Conservation (phyloP, 2,888 invertebrate species). For the Eupelmus urozonus region DNA sequence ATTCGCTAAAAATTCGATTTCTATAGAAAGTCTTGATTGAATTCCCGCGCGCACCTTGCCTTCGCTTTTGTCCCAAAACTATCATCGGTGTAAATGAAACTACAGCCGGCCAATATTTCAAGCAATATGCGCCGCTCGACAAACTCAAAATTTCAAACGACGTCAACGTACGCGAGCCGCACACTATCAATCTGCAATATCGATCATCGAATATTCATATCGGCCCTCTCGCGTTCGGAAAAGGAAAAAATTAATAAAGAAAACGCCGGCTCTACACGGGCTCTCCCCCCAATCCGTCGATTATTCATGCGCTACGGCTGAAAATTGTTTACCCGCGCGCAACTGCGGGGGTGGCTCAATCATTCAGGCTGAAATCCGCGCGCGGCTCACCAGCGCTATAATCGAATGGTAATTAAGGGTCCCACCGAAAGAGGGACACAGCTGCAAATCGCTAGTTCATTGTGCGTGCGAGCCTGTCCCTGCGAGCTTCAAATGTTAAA, state of each 20-base stretch:
- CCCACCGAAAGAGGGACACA: neutral
- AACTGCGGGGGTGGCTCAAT: too few relatives aligned
- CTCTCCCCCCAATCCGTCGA: neutral
- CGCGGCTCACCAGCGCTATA: slow-evolving; percentile 1
- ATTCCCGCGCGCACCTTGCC: too few relatives aligned
- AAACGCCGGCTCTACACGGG: neutral
- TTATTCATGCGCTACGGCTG: neutral
- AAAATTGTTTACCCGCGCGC: slow-evolving; percentile 23
- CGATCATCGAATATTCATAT: neutral
- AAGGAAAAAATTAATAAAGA: neutral
- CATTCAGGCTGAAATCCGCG: neutral
- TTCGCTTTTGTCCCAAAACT: too few relatives aligned
- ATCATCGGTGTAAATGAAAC: too few relatives aligned
- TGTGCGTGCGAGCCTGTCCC: neutral
- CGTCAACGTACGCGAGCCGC: too few relatives aligned
- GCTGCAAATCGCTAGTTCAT: neutral
- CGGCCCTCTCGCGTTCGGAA: neutral
- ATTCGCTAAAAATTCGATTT: too few relatives aligned
- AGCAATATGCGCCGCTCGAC: neutral
- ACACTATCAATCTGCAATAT: neutral
- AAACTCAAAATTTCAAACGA: neutral
- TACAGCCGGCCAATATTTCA: neutral
- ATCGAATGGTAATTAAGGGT: slow-evolving; percentile 45
- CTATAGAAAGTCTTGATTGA: too few relatives aligned
- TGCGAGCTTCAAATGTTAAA: slow-evolving; percentile 33